Evolutionary conservation across 2,113 vertebrate genomes (phyloP).

Genomic region (Pelodiscus sinensis): DNA sequence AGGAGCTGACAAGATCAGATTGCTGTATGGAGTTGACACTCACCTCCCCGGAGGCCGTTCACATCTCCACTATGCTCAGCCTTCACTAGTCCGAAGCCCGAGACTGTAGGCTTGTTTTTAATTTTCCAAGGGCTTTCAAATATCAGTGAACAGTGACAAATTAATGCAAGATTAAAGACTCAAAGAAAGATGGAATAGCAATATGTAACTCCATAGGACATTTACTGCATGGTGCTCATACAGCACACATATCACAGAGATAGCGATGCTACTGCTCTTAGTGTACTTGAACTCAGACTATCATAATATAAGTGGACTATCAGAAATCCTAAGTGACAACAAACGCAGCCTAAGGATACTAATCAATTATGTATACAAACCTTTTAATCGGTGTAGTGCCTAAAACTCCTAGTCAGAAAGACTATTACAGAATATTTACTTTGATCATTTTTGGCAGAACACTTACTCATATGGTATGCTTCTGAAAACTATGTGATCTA

Average conservation of each 20-base stretch:
- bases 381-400: background rate
- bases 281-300: background rate
- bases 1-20: background rate
- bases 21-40: background rate
- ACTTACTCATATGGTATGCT: slow-evolving; percentile 98
- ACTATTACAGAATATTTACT: background rate
- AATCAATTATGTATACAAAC: background rate
- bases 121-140: background rate
- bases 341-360: background rate
- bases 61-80: background rate
- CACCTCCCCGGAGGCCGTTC: background rate
- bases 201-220: background rate
- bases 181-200: background rate
- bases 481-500: slow-evolving; percentile 95
- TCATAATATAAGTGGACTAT: background rate
- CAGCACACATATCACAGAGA: background rate
- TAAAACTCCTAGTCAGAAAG: background rate
- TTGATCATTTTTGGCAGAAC: background rate
- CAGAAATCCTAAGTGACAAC: background rate
- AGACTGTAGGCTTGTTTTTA: background rate
- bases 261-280: background rate
- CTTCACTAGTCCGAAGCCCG: background rate
- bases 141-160: background rate
- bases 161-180: background rate
- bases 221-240: background rate